A percentile compares a stretch with the other conserved stretches of the same genome.
phyloP scores from a whole-genome alignment of 2,797 vertebrate genomes.

The Miichthys miiuy region DNA sequence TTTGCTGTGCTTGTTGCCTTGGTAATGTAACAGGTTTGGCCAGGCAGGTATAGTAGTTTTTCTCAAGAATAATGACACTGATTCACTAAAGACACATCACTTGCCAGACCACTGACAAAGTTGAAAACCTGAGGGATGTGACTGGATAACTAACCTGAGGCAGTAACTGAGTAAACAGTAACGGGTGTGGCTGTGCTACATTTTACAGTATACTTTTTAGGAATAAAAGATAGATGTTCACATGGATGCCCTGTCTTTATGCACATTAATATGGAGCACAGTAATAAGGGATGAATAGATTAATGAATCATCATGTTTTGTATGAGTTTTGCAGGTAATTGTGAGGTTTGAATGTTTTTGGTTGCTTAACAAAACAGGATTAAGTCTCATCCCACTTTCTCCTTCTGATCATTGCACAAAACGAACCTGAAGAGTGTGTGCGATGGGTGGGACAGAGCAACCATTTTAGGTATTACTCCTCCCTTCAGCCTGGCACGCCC shows the following conservation, averaged over 20 bases:
- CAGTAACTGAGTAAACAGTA: background rate
- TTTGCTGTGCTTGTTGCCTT: constrained; percentile 28
- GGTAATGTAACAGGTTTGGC: constrained; percentile 53
- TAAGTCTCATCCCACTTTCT: constrained; percentile 22
- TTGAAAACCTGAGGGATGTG: background rate
- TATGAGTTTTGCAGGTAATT: background rate
- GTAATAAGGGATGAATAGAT: background rate
- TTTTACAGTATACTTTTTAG: background rate
- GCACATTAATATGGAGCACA: background rate
- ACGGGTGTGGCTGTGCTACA: constrained; percentile 17
- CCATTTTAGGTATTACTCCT: constrained; percentile 58
- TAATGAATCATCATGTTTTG: background rate
- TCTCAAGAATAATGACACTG: constrained; percentile 6
- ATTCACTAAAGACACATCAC: constrained; percentile 17
- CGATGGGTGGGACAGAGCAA: constrained; percentile 12
- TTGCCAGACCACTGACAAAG: constrained; percentile 18
- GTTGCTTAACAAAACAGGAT: background rate
- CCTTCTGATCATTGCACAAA: constrained; percentile 17
- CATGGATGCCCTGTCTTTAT: background rate
- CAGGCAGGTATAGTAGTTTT: background rate
- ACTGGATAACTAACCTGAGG: constrained; percentile 26
- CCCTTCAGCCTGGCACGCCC: constrained; percentile 30
- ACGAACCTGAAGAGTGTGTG: constrained; percentile 37
- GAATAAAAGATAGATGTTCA: constrained; percentile 5
- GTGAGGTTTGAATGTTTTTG: constrained; percentile 1